Conservation (phyloP, 2,113 vertebrate genomes). For the Parotia lawesii region DNA sequence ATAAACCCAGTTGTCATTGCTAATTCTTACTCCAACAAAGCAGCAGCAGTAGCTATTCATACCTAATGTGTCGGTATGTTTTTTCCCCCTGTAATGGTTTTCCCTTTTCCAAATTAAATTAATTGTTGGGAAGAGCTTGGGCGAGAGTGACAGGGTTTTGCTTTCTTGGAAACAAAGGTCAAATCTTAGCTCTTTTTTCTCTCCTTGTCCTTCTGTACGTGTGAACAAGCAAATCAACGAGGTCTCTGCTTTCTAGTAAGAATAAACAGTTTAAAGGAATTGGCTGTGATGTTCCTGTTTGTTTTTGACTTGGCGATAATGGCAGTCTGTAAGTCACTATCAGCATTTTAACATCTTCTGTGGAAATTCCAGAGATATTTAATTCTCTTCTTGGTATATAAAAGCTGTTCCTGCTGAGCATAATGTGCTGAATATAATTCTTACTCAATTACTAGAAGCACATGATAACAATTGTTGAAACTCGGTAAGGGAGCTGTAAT, state of each 20-base stretch:
- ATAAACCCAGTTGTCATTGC: neutral
- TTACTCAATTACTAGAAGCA: neutral
- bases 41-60: neutral
- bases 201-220: neutral
- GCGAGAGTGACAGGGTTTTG: neutral
- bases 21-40: neutral
- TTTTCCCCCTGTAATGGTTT: rapidly evolving
- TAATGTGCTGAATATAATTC: constrained; percentile 8
- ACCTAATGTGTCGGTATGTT: neutral
- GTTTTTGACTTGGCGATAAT: neutral
- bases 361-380: neutral
- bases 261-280: neutral
- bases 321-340: neutral
- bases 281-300: neutral
- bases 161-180: neutral
- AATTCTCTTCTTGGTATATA: neutral
- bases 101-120: neutral
- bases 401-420: constrained; percentile 17
- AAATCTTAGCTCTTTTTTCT: neutral
- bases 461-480: neutral
- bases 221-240: neutral
- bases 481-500: neutral
- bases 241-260: neutral
- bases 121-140: neutral
- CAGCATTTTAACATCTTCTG: neutral